These are phyloP conservation scores for Leptinotarsa undecemlineata DNA, from an alignment of 1,140 invertebrate genomes.

Conservation along the genomic window DNA sequence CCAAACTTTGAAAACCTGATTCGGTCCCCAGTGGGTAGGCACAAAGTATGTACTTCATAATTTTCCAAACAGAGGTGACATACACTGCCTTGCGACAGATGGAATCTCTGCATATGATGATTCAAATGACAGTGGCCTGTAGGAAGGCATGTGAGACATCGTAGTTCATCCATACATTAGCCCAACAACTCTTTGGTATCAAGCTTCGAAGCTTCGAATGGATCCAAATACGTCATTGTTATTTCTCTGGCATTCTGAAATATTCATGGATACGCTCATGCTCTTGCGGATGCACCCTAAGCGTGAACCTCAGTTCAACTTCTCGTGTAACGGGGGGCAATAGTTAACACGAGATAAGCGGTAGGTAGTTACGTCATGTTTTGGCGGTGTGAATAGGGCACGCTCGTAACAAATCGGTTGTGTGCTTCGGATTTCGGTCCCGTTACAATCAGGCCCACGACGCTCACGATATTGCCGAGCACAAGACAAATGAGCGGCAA, in stretches of 20 bases:
- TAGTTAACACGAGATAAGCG: constrained; percentile 34
- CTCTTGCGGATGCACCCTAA: not conserved
- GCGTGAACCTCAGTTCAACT: not conserved
- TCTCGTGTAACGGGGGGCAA: constrained; percentile 1
- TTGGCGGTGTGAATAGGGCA: constrained; percentile 24
- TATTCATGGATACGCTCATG: not conserved
- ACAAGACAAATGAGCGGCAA: constrained; percentile 50
- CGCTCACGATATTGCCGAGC: constrained; percentile 42
- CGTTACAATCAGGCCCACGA: constrained; percentile 35
- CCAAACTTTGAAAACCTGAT: too few species aligned
- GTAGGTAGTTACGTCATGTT: constrained; percentile 29
- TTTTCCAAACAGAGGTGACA: too few species aligned
- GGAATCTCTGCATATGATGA: too few species aligned
- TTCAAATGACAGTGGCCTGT: too few species aligned
- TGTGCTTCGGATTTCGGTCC: constrained; percentile 42
- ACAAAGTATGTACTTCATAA: too few species aligned
- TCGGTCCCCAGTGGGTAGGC: too few species aligned
- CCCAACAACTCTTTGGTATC: too few species aligned
- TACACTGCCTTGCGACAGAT: too few species aligned
- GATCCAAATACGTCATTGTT: too few species aligned
- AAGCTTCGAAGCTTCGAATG: too few species aligned
- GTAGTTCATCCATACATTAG: too few species aligned
- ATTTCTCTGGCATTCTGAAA: not conserved
- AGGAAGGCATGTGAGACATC: too few species aligned
- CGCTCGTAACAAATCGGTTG: constrained; percentile 43